These are phyloP conservation scores for Apeltes quadracus DNA, from an alignment of 2,113 vertebrate species.

Conservation along the genomic window DNA sequence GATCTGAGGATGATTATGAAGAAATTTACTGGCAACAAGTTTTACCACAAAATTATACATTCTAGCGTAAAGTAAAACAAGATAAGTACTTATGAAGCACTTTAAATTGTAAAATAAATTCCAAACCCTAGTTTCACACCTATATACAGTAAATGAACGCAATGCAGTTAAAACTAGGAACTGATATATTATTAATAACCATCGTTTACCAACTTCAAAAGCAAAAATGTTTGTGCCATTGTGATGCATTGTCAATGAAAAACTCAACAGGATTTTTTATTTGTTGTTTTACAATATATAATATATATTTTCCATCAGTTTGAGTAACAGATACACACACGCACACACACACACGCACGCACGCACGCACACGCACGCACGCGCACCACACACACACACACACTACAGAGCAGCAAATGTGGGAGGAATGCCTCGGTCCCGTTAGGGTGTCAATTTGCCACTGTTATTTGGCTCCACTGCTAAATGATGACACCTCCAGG, in stretches of 20 bases:
- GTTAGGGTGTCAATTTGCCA: slow-evolving; percentile 64
- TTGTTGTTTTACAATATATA: background rate
- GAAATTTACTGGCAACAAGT: too few species aligned
- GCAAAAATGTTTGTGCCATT: background rate
- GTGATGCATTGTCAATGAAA: background rate
- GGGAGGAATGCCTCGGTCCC: slow-evolving; percentile 40
- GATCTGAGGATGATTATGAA: background rate
- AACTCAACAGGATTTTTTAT: background rate
- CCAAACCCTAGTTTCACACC: background rate
- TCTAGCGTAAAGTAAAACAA: background rate
- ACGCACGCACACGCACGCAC: slow-evolving; percentile 1
- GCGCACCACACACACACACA: slow-evolving; percentile 9
- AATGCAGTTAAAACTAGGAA: background rate
- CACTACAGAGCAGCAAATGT: background rate
- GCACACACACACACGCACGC: background rate
- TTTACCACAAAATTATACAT: background rate
- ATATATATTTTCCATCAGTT: background rate
- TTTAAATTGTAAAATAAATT: background rate
- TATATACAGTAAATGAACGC: background rate
- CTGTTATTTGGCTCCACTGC: slow-evolving; percentile 49
- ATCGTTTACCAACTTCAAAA: background rate
- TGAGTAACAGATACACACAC: background rate
- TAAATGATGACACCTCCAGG: slow-evolving; percentile 54
- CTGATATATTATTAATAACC: background rate
- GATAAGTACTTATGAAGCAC: background rate